A percentile compares a stretch with the other conserved stretches of the same genome.
These are phyloP conservation scores for Hylia prasina DNA, from an alignment of 2,113 vertebrate species.

Conservation along the genomic window DNA sequence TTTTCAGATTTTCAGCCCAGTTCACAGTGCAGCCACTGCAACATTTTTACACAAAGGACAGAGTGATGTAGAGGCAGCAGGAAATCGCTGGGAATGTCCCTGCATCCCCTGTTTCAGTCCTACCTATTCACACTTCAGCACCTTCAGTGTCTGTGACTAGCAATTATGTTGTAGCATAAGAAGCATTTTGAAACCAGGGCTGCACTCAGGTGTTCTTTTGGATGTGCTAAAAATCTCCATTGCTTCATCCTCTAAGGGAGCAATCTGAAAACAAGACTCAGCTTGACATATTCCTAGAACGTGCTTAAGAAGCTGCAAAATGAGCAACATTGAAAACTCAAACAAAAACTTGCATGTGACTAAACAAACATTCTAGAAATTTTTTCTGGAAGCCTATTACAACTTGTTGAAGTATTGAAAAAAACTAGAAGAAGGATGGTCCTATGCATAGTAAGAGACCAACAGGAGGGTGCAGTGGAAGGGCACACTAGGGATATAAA, in stretches of 20 bases:
- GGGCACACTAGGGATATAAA: not conserved
- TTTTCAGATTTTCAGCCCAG: not conserved
- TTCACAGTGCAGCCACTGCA: not conserved
- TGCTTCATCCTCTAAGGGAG: not conserved
- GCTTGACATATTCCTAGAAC: accelerated
- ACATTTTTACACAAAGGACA: not conserved
- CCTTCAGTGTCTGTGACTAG: not conserved
- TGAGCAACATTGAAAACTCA: not conserved
- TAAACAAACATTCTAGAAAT: not conserved
- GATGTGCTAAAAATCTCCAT: not conserved
- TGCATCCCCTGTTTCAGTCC: not conserved
- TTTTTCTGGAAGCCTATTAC: not conserved
- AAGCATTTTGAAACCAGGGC: not conserved
- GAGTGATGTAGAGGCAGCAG: not conserved
- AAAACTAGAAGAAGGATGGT: not conserved
- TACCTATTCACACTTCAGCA: not conserved
- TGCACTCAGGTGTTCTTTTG: not conserved
- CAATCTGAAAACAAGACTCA: not conserved
- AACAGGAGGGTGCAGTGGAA: not conserved
- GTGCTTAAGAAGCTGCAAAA: not conserved
- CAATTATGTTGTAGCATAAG: not conserved
- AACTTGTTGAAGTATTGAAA: not conserved
- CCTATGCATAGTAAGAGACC: not conserved
- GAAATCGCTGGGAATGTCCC: not conserved
- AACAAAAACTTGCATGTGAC: not conserved